Evolutionary conservation across 2,113 vertebrate species (phyloP).

Genomic region (Istiophorus platypterus): DNA sequence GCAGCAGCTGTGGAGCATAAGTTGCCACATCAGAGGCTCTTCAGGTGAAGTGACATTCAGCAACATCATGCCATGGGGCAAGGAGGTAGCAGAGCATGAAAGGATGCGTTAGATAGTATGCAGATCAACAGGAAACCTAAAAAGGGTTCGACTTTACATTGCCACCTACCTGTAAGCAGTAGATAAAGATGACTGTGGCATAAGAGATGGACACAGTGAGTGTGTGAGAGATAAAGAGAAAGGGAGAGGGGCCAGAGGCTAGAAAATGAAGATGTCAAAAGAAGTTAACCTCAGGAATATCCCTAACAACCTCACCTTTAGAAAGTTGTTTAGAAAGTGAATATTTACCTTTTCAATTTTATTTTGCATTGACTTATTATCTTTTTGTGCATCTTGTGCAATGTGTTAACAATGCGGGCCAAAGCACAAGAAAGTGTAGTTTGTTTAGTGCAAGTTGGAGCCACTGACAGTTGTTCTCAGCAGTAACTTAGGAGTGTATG

Average conservation of each 20-base stretch:
- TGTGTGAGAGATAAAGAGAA: not conserved
- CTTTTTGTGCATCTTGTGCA: not conserved
- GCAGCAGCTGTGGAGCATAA: conserved; percentile 49
- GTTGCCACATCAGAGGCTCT: conserved; percentile 54
- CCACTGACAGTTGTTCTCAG: conserved; percentile 33
- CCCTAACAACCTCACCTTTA: not conserved
- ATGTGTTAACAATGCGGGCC: conserved; percentile 6
- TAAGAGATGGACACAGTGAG: not conserved
- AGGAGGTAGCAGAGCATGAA: conserved; percentile 60
- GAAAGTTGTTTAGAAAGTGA: not conserved
- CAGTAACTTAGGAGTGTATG: conserved; percentile 42
- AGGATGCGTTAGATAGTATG: conserved; percentile 37
- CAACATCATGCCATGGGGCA: conserved; percentile 46
- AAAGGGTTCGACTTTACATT: conserved; percentile 25
- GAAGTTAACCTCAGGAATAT: not conserved
- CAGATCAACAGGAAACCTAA: conserved; percentile 48
- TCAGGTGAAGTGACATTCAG: conserved; percentile 47
- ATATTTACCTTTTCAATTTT: not conserved
- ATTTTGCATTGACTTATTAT: not conserved
- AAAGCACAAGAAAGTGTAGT: conserved; percentile 25
- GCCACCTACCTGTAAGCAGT: conserved; percentile 28
- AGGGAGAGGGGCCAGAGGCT: not conserved
- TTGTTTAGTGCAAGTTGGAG: conserved; percentile 22
- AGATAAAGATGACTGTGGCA: conserved; percentile 7
- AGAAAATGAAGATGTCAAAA: conserved; percentile 6